These are phyloP conservation scores for Peromyscus leucopus DNA, from an alignment of 2,113 vertebrate genomes.

Conservation along the genomic window DNA sequence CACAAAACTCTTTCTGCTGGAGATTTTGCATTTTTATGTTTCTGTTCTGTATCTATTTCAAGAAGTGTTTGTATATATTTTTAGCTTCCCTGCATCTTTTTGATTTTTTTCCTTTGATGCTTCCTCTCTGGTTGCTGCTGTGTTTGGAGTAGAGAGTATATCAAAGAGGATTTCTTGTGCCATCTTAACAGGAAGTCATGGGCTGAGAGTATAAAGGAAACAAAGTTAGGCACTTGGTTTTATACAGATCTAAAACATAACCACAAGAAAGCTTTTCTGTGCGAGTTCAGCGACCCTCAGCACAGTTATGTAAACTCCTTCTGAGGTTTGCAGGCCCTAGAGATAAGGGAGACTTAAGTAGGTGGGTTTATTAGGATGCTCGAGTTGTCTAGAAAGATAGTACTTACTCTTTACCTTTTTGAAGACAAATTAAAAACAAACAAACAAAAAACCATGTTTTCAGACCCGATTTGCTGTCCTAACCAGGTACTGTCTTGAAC, in stretches of 20 bases:
- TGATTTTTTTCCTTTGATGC: not conserved
- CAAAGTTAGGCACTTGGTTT: constrained; percentile 72
- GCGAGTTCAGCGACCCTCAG: constrained; percentile 66
- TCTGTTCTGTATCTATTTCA: constrained; percentile 3
- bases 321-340: constrained; percentile 19
- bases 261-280: constrained; percentile 71
- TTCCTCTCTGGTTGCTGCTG: constrained; percentile 54
- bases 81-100: constrained; percentile 25
- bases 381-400: constrained; percentile 41
- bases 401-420: constrained; percentile 62
- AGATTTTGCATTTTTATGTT: constrained; percentile 14
- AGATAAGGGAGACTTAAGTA: constrained; percentile 70
- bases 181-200: constrained; percentile 65
- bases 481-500: constrained; percentile 19
- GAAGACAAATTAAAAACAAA: constrained; percentile 39
- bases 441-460: not conserved
- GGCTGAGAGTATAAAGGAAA: constrained; percentile 69
- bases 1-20: not conserved
- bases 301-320: constrained; percentile 57
- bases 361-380: constrained; percentile 58
- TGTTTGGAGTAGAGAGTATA: constrained; percentile 57
- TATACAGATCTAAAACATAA: constrained; percentile 68
- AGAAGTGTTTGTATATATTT: constrained; percentile 13
- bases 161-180: constrained; percentile 58
- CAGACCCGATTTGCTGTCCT: constrained; percentile 32